Percentiles rank a stretch among this genome's conserved stretches.
Evolutionary conservation across 2,888 invertebrate species (phyloP).

Genomic region (Peribatodes rhomboidaria): DNA sequence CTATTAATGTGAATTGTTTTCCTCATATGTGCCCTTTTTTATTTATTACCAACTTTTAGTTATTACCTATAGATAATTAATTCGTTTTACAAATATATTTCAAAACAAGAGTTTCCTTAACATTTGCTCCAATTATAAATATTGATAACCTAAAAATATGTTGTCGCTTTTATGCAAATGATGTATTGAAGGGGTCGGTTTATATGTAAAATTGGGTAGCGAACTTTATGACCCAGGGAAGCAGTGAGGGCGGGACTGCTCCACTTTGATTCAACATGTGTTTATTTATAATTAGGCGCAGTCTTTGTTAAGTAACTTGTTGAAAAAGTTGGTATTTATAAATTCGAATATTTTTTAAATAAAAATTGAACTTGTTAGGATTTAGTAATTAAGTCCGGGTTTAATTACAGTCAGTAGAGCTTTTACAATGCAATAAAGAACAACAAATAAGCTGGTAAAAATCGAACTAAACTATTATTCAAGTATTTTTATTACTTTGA

Average conservation of each 20-base stretch:
- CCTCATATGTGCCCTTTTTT: too few species aligned
- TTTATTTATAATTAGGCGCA: neutral
- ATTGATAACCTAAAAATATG: slow-evolving; percentile 20
- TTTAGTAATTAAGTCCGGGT: too few species aligned
- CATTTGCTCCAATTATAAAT: slow-evolving; percentile 4
- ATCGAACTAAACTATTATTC: too few species aligned
- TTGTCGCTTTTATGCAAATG: slow-evolving; percentile 17
- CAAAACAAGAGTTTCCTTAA: slow-evolving; percentile 2
- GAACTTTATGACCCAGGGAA: slow-evolving; percentile 17
- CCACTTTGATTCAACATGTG: slow-evolving; percentile 4
- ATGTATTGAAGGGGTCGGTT: slow-evolving; percentile 2
- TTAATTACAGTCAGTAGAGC: too few species aligned
- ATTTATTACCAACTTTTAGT: too few species aligned
- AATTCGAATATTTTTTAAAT: neutral
- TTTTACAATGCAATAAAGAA: too few species aligned
- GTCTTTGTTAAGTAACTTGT: neutral
- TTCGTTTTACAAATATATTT: neutral
- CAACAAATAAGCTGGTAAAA: too few species aligned
- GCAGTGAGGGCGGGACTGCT: neutral
- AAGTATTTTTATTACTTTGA: too few species aligned
- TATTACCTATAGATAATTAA: too few species aligned
- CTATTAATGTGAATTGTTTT: too few species aligned
- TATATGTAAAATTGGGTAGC: slow-evolving; percentile 33
- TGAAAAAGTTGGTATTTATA: neutral
- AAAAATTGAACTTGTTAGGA: too few species aligned